These are phyloP conservation scores for Poecilia velifera DNA, from an alignment of 2,797 vertebrate genomes.

Conservation along the genomic window DNA sequence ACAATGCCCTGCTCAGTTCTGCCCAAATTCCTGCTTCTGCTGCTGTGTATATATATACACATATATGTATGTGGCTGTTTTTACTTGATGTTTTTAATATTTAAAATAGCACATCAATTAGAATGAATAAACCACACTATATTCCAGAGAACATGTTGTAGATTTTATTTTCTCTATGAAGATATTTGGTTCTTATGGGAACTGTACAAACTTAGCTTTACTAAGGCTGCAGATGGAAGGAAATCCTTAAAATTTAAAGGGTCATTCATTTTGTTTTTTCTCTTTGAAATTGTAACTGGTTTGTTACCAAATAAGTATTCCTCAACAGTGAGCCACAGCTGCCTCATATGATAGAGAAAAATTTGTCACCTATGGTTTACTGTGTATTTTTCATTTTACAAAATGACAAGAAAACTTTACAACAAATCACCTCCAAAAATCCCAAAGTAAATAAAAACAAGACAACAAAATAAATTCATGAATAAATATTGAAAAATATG, in stretches of 20 bases:
- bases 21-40: constrained; percentile 73
- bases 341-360: not conserved
- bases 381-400: not conserved
- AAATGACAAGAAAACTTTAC: no score
- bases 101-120: constrained; percentile 68
- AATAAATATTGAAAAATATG: no score
- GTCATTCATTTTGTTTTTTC: not conserved
- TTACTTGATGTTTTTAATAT: constrained; percentile 79
- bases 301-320: not conserved
- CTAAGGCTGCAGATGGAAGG: not conserved
- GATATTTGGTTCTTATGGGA: not conserved
- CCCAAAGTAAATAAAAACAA: no score
- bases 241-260: not conserved
- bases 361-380: not conserved
- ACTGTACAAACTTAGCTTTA: not conserved
- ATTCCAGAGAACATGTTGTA: constrained; percentile 53
- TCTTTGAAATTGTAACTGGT: not conserved
- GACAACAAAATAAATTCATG: no score
- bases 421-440: no score
- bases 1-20: constrained; percentile 58
- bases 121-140: constrained; percentile 72
- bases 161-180: constrained; percentile 19
- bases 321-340: not conserved
- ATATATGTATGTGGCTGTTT: constrained; percentile 60
- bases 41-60: constrained; percentile 73